Conservation (phyloP, 1,140 invertebrate species). For the Gryon sp. region DNA sequence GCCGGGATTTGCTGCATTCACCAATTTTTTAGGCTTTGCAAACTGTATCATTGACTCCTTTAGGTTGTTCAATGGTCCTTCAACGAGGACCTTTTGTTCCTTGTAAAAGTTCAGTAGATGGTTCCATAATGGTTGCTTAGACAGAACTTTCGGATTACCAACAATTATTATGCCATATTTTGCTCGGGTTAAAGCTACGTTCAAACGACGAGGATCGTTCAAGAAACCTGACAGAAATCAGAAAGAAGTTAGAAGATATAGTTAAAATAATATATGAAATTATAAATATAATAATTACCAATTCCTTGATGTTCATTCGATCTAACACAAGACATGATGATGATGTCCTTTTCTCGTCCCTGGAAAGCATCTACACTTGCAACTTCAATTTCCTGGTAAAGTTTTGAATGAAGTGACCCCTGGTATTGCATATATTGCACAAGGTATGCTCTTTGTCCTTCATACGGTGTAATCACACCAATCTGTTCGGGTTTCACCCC, state of each 20-base stretch:
- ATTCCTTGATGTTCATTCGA: slow-evolving; percentile 95
- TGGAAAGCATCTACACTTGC: slow-evolving; percentile 99
- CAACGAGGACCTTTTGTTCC: slow-evolving; percentile 97
- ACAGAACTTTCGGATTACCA: slow-evolving; percentile 98
- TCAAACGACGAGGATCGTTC: slow-evolving; percentile 97
- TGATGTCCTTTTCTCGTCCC: slow-evolving; percentile 98
- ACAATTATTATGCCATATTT: slow-evolving; percentile 99
- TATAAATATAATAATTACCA: too few relatives aligned
- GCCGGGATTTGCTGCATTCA: slow-evolving; percentile 96
- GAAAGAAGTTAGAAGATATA: too few relatives aligned
- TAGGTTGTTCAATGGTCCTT: slow-evolving; percentile 98
- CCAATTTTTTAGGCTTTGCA: slow-evolving; percentile 96
- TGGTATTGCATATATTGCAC: slow-evolving; percentile 99
- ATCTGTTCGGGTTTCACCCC: slow-evolving; percentile 99
- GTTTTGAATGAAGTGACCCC: slow-evolving; percentile 95
- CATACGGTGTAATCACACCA: slow-evolving; percentile 99
- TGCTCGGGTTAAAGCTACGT: slow-evolving; percentile 98
- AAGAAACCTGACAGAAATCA: slow-evolving; percentile 85
- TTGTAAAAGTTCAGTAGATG: slow-evolving; percentile 98
- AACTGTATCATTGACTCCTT: slow-evolving; percentile 98
- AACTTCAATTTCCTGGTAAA: slow-evolving; percentile 99
- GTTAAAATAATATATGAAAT: slow-evolving; percentile 52
- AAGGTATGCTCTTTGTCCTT: slow-evolving; percentile 98
- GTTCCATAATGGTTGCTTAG: slow-evolving; percentile 99
- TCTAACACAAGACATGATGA: slow-evolving; percentile 99